A percentile compares a stretch with the other conserved stretches of the same genome.
Conservation (phyloP, 2,797 vertebrate genomes). For the Schizothorax lantsangensis region DNA sequence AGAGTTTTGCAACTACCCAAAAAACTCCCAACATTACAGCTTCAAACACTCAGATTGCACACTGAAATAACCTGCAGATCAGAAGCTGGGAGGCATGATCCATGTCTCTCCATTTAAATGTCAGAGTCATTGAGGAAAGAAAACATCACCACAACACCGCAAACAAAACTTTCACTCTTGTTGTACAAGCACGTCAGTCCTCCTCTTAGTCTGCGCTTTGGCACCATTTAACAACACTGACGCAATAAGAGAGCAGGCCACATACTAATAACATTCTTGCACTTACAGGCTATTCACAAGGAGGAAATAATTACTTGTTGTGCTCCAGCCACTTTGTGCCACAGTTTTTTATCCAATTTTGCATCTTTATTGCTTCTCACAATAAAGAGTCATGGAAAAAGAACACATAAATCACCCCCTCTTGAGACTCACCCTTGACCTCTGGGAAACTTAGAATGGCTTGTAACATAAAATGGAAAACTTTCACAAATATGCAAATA, state of each 20-base stretch:
- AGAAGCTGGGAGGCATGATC: neutral
- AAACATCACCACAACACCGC: neutral
- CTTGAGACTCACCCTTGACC: slow-evolving; percentile 17
- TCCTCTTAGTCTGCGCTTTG: slow-evolving; percentile 25
- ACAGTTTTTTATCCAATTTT: slow-evolving; percentile 42
- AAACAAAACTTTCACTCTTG: slow-evolving; percentile 47
- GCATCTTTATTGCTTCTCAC: slow-evolving; percentile 5
- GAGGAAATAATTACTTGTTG: slow-evolving; percentile 44
- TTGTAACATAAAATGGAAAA: slow-evolving; percentile 10
- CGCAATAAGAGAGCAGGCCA: slow-evolving; percentile 1
- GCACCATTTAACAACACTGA: slow-evolving; percentile 33
- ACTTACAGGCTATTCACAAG: slow-evolving; percentile 21
- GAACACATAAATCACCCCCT: neutral
- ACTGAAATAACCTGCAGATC: neutral
- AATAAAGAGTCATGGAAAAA: slow-evolving; percentile 26
- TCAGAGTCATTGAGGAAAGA: slow-evolving; percentile 10
- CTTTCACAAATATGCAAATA: neutral
- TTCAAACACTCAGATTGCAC: neutral
- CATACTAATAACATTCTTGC: slow-evolving; percentile 39
- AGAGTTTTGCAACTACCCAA: neutral
- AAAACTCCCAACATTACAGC: neutral
- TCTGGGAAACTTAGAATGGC: neutral
- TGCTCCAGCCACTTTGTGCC: slow-evolving; percentile 27
- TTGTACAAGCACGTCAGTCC: slow-evolving; percentile 22
- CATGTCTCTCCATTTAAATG: slow-evolving; percentile 3